A percentile compares a stretch with the other conserved stretches of the same genome.
Conservation (phyloP, 1,140 invertebrate genomes). For the Solenopsis invicta region DNA sequence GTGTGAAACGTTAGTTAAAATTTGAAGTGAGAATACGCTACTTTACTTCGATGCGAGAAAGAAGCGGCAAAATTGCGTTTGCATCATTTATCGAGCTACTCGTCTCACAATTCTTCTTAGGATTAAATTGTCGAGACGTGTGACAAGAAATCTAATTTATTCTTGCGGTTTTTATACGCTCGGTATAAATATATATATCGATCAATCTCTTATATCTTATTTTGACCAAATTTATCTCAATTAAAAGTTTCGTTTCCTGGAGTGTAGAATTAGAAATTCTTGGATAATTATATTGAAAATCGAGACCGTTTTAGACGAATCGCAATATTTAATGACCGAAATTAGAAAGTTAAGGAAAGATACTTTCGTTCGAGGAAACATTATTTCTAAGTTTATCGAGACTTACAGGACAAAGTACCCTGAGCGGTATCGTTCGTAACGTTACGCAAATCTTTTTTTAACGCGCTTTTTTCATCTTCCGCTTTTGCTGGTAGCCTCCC, state of each 20-base stretch:
- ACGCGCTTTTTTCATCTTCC: conserved; percentile 61
- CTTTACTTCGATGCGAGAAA: not conserved
- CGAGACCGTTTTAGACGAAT: too few relatives aligned
- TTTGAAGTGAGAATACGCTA: not conserved
- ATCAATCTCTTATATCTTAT: not conserved
- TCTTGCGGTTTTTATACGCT: not conserved
- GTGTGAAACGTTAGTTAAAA: conserved; percentile 10
- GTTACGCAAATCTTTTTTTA: not conserved
- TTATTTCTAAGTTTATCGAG: conserved; percentile 1
- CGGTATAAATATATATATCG: not conserved
- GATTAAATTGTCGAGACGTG: not conserved
- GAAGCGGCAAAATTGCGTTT: not conserved
- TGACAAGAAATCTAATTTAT: not conserved
- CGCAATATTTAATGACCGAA: not conserved
- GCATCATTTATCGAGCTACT: not conserved
- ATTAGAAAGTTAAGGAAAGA: not conserved
- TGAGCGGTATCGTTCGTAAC: conserved; percentile 23
- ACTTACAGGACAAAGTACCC: not conserved
- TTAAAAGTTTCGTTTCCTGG: not conserved
- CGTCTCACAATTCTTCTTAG: not conserved
- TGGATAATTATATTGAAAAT: not conserved
- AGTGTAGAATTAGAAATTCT: not conserved
- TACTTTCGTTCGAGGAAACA: not conserved
- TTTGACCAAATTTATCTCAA: not conserved
- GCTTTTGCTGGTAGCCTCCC: conserved; percentile 16